These are phyloP conservation scores for Hormiphora californensis DNA, from an alignment of 37 sponge, comb jelly and placozoan species.

Conservation along the genomic window DNA sequence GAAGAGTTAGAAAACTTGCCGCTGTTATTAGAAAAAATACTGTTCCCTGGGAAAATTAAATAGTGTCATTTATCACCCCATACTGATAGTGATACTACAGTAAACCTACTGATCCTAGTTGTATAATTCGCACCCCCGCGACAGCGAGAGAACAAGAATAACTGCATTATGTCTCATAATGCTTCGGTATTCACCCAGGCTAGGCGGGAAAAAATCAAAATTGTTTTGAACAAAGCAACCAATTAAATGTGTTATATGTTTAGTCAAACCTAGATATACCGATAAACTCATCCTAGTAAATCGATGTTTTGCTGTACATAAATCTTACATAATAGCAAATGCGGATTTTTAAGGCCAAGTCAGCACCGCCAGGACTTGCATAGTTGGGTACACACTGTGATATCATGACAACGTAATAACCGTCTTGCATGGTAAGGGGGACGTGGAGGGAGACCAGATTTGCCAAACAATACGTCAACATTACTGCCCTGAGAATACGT, in stretches of 20 bases:
- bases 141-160: too few species aligned
- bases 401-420: neutral
- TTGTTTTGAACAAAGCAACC: too few species aligned
- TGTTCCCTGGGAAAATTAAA: neutral
- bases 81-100: too few species aligned
- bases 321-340: neutral
- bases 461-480: neutral
- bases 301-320: too few species aligned
- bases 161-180: too few species aligned
- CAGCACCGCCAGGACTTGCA: neutral
- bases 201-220: too few species aligned
- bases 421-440: neutral
- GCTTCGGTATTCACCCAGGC: too few species aligned
- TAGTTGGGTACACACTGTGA: constrained; percentile 9
- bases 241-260: too few species aligned
- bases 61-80: neutral
- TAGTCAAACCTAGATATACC: too few species aligned
- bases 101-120: too few species aligned
- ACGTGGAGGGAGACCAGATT: constrained; percentile 1
- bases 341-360: neutral
- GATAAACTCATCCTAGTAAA: too few species aligned
- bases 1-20: neutral
- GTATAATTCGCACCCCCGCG: too few species aligned
- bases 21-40: neutral
- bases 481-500: neutral